These are phyloP conservation scores for Metaphire vulgaris DNA, from an alignment of 1,140 invertebrate species.

Conservation along the genomic window DNA sequence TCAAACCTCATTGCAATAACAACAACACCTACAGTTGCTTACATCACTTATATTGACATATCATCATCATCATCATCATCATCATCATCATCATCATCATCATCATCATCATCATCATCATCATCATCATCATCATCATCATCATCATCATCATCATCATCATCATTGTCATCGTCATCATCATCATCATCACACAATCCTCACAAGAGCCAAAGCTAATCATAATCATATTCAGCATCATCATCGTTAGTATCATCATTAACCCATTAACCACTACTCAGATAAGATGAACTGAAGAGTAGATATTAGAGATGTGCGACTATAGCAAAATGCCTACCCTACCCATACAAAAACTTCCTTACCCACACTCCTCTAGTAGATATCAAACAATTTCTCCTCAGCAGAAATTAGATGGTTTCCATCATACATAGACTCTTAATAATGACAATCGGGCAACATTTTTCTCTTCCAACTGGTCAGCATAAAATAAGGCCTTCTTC, in stretches of 20 bases:
- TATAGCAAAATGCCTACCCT: no score
- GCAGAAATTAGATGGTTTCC: no score
- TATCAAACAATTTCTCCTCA: no score
- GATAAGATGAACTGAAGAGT: no score
- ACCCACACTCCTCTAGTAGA: no score
- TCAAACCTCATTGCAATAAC: not conserved
- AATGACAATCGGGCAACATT: no score
- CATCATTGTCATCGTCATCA: not conserved
- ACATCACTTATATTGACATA: not conserved
- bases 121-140: constrained; percentile 1
- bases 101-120: not conserved
- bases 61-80: not conserved
- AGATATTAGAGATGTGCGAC: no score
- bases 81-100: not conserved
- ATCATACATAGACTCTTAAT: no score
- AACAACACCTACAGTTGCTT: not conserved
- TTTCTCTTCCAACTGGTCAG: no score
- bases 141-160: constrained; percentile 3
- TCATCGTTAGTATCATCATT: not conserved
- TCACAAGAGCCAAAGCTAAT: not conserved
- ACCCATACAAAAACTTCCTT: no score
- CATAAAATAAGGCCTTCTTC: no score
- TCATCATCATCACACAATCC: not conserved
- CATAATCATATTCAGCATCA: not conserved
- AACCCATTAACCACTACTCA: not conserved